These are phyloP conservation scores for Conomelus anceps DNA, from an alignment of 2,888 invertebrate genomes.

Conservation along the genomic window DNA sequence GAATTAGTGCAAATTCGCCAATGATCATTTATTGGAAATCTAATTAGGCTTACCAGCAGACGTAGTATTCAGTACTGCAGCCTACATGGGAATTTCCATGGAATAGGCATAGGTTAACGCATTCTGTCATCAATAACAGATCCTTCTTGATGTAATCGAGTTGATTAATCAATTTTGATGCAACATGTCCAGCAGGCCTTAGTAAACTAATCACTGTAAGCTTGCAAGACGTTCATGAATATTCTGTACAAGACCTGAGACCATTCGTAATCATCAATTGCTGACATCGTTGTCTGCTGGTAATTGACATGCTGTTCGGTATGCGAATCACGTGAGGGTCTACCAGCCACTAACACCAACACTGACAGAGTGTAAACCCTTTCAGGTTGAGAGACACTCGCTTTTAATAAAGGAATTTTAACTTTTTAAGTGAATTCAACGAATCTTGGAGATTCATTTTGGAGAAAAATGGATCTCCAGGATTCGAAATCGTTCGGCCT, in stretches of 20 bases:
- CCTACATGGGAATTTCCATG: not conserved
- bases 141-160: not conserved
- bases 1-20: too few species aligned
- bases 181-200: not conserved
- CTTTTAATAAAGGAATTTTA: too few species aligned
- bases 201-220: not conserved
- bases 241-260: not conserved
- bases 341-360: not conserved
- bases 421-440: too few species aligned
- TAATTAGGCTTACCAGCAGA: too few species aligned
- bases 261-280: not conserved
- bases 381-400: too few species aligned
- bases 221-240: not conserved
- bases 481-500: too few species aligned
- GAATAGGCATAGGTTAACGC: not conserved
- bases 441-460: too few species aligned
- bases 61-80: not conserved
- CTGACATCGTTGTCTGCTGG: not conserved
- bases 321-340: not conserved
- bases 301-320: not conserved
- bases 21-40: too few species aligned
- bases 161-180: not conserved
- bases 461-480: too few species aligned
- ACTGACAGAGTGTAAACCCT: too few species aligned
- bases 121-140: too few species aligned